Base-by-base conservation (phyloP, 2,888 invertebrate species). In the Rhamphomyia laevipes region DNA sequence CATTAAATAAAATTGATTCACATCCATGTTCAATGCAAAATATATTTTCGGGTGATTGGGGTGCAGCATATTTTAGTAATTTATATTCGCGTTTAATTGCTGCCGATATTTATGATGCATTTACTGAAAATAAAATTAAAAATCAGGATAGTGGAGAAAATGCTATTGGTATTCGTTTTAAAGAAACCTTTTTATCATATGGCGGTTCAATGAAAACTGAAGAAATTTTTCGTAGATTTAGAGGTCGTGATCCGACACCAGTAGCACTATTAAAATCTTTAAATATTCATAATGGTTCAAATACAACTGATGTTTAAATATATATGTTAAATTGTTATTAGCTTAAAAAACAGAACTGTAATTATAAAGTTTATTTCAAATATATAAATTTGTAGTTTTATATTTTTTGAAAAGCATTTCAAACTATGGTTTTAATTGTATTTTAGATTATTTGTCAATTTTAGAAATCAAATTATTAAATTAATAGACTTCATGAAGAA, bases 71-170 rank as follows among this genome's bases (percentile, higher is more conserved):
- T 64, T 96, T 86, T 65, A 81, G 88, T 48, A 77, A 82, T 61
- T 66, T 89, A 15, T 94, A 94, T 90, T 84, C 93, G 2, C 77
- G 77, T 62, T 83, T 95, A 78, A 77, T 94, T 45, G 94, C 94
- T 0, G 91, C 94, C 1, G 95, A 96, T 68, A 78, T 86, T 31
- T 91, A 84, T 64, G 83, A 84, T 63, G 86, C 89, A 45, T 94
- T 96, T 66, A 46, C 51, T 2, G 70, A 74, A 7, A 74, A 77
- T 12, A 68, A 74, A 47, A 27, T 27, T 27, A 73, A 75, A 56
- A 63, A 77, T 54, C 50, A 71, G 58, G 77, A 77, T 50, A 70
- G 74, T 2, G 56, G 74, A 33, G 50, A 54, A 30, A 51, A 51
- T 56, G 77, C 75, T 43, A 77, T 82, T 6, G 84, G 84, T 0